Evolutionary conservation across 2,888 invertebrate species (phyloP).

Genomic region (Therioaphis trifolii): DNA sequence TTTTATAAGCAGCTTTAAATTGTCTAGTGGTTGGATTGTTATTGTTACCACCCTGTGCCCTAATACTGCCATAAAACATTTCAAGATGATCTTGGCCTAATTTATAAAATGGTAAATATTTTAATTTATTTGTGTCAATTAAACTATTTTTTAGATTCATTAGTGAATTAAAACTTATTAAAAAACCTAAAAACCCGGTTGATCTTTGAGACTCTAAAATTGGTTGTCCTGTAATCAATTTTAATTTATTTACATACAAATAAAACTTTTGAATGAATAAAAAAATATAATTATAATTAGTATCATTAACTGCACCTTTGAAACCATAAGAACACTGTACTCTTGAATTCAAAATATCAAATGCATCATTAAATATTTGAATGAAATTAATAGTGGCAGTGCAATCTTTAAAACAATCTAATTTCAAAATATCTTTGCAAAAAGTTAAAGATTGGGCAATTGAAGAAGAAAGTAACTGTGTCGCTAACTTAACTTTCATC

Average conservation of each 20-base stretch:
- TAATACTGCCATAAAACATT: neutral
- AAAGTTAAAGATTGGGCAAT: too few species aligned
- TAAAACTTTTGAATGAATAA: neutral
- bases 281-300: neutral
- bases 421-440: too few species aligned
- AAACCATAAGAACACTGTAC: neutral
- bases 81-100: neutral
- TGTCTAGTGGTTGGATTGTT: too few species aligned
- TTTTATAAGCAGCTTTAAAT: too few species aligned
- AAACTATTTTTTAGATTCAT: neutral
- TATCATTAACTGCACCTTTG: neutral
- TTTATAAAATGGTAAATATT: neutral
- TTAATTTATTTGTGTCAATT: neutral
- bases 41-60: too few species aligned
- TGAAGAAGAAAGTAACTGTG: too few species aligned
- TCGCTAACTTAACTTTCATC: too few species aligned
- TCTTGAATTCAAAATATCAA: neutral
- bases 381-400: too few species aligned
- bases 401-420: too few species aligned
- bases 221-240: neutral
- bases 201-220: neutral
- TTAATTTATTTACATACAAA: slow-evolving; percentile 1
- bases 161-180: neutral
- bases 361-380: neutral
- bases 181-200: neutral